These are phyloP conservation scores for Saxidomus purpurata DNA, from an alignment of 1,140 invertebrate genomes.

Conservation along the genomic window DNA sequence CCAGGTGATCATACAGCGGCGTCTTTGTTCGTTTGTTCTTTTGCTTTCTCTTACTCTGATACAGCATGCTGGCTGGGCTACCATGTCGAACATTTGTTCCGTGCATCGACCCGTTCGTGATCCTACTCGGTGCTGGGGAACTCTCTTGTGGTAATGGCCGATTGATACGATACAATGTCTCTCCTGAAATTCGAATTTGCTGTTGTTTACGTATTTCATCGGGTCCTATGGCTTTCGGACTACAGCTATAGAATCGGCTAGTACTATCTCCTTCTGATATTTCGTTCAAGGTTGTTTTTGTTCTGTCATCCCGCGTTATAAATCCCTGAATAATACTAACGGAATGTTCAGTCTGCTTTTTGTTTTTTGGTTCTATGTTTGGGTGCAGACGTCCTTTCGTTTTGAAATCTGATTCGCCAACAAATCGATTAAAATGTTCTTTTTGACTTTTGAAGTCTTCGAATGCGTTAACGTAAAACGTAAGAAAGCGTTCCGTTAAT, in stretches of 20 bases:
- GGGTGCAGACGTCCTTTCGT: conserved; percentile 65
- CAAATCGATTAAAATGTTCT: conserved; percentile 50
- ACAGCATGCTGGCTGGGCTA: conserved; percentile 60
- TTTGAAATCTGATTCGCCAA: conserved; percentile 63
- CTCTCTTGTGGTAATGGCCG: not conserved
- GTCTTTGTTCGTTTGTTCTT: conserved; percentile 63
- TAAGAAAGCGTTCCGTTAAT: conserved; percentile 12
- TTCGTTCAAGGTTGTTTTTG: conserved; percentile 72
- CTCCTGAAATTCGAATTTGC: conserved; percentile 68
- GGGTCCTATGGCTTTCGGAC: conserved; percentile 62
- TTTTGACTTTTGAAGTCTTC: conserved; percentile 49
- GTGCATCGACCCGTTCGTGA: conserved; percentile 6
- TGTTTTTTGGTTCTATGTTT: conserved; percentile 61
- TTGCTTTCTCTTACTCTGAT: conserved; percentile 34
- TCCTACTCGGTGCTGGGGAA: conserved; percentile 34
- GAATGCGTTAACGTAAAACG: conserved; percentile 45
- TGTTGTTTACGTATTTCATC: conserved; percentile 70
- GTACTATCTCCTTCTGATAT: conserved; percentile 69
- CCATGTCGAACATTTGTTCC: conserved; percentile 26
- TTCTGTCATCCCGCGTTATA: conserved; percentile 71
- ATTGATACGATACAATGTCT: conserved; percentile 45
- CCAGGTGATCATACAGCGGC: conserved; percentile 75
- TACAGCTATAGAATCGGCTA: conserved; percentile 58
- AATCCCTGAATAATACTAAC: conserved; percentile 74
- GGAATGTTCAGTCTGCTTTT: conserved; percentile 71